Percentiles rank a stretch among this genome's conserved stretches.
phyloP scores from a whole-genome alignment of 2,888 invertebrate genomes.

The Philopedon plagiatum region DNA sequence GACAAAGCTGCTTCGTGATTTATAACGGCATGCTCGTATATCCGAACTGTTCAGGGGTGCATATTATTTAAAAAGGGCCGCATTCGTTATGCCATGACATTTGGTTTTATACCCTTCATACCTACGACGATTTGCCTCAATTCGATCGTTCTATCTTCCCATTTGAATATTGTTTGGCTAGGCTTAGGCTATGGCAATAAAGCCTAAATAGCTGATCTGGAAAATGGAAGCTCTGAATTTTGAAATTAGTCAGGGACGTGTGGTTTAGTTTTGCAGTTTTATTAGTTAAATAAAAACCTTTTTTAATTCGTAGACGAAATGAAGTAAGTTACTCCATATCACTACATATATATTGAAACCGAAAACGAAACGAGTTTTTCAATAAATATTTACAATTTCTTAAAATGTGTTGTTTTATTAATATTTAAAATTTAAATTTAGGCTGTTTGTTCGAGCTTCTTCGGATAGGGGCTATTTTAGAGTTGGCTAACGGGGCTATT shows the following conservation, averaged over 20 bases:
- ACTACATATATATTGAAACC: no score
- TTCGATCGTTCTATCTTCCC: conserved; percentile 20
- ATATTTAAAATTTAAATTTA: no score
- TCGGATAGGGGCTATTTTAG: no score
- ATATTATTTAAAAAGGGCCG: conserved; percentile 61
- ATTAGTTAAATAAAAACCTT: no score
- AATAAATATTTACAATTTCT: no score
- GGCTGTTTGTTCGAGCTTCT: no score
- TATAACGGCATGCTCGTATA: conserved; percentile 59
- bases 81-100: conserved; percentile 55
- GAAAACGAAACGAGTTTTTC: no score
- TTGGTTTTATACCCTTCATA: conserved; percentile 29
- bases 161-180: conserved; percentile 37
- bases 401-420: no score
- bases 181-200: not conserved
- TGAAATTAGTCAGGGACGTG: not conserved
- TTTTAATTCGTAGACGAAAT: no score
- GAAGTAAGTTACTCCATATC: no score
- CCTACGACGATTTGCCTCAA: conserved; percentile 30
- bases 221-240: not conserved
- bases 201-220: conserved; percentile 5
- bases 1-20: conserved; percentile 62
- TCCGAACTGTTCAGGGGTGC: conserved; percentile 58
- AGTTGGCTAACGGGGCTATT: no score
- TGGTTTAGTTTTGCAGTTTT: not conserved